Evolutionary conservation across 2,797 vertebrate species (phyloP).

Genomic region (Chromis chromis): DNA sequence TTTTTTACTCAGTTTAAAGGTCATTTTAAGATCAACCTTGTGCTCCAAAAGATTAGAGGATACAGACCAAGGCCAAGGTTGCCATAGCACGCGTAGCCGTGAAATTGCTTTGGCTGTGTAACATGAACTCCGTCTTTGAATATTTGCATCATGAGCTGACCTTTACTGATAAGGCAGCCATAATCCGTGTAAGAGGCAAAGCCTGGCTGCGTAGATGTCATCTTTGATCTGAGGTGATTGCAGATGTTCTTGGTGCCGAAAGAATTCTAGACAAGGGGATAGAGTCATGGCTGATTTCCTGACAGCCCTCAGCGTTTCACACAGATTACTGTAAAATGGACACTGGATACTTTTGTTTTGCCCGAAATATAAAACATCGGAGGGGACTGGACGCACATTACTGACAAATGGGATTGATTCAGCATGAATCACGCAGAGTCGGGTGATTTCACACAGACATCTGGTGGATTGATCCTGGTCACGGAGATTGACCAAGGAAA

Average conservation of each 20-base stretch:
- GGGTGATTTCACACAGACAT: conserved; percentile 56
- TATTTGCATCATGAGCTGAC: conserved; percentile 60
- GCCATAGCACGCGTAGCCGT: conserved; percentile 13
- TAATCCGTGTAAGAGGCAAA: conserved; percentile 55
- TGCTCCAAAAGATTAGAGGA: conserved; percentile 50
- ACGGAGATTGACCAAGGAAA: conserved; percentile 22
- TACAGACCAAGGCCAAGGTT: conserved; percentile 51
- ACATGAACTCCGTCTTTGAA: conserved; percentile 48
- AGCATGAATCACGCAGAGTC: conserved; percentile 15
- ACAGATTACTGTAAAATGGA: conserved; percentile 68
- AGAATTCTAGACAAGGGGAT: conserved; percentile 37
- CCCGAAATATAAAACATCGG: conserved; percentile 44
- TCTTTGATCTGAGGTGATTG: conserved; percentile 56
- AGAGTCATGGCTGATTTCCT: conserved; percentile 46
- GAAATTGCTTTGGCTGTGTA: conserved; percentile 58
- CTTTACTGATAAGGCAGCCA: conserved; percentile 46
- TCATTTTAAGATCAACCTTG: conserved; percentile 41
- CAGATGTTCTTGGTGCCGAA: conserved; percentile 47
- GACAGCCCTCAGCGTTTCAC: conserved; percentile 49
- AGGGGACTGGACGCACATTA: conserved; percentile 46
- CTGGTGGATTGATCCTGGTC: conserved; percentile 41
- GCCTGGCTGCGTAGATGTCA: conserved; percentile 10
- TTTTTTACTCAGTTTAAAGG: conserved; percentile 46
- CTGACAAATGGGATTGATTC: conserved; percentile 53
- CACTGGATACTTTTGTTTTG: conserved; percentile 77